Conservation (phyloP, 2,113 vertebrate species). For the Silurus meridionalis region DNA sequence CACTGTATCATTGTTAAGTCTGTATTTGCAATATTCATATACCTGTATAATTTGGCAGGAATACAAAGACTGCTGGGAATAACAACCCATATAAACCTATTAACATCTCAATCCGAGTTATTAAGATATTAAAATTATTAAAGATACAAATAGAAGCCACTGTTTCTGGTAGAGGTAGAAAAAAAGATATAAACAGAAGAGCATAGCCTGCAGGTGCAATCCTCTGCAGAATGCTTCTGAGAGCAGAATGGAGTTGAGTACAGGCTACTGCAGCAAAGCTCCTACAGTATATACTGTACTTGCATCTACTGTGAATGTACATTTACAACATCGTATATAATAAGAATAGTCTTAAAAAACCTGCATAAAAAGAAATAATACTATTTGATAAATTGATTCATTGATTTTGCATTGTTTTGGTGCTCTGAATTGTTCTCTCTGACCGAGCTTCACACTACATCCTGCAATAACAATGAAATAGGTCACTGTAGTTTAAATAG, state of each 20-base stretch:
- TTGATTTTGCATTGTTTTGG: neutral
- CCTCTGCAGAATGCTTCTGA: neutral
- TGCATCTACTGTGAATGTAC: too few relatives aligned
- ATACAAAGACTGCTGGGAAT: neutral
- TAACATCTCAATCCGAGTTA: neutral
- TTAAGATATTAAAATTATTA: slow-evolving; percentile 21
- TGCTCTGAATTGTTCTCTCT: slow-evolving; percentile 5
- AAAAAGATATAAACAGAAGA: neutral
- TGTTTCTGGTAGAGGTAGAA: slow-evolving; percentile 9
- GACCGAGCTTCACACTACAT: neutral
- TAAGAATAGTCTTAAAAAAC: neutral
- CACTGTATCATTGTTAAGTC: neutral
- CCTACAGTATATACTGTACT: neutral
- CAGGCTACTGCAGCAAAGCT: neutral
- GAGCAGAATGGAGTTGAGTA: neutral
- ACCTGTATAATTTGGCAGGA: neutral
- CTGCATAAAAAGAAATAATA: neutral
- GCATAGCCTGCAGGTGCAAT: slow-evolving; percentile 11
- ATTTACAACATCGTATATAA: neutral
- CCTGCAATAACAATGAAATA: neutral
- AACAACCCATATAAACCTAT: too few relatives aligned
- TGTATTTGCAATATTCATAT: neutral
- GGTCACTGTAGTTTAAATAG: slow-evolving; percentile 34
- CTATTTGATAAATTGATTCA: neutral
- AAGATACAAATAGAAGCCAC: slow-evolving; percentile 4